Evolutionary conservation across 2,797 vertebrate species (phyloP), one percentile per base, ranked within the genome.

Genomic region (Strix occidentalis): DNA sequence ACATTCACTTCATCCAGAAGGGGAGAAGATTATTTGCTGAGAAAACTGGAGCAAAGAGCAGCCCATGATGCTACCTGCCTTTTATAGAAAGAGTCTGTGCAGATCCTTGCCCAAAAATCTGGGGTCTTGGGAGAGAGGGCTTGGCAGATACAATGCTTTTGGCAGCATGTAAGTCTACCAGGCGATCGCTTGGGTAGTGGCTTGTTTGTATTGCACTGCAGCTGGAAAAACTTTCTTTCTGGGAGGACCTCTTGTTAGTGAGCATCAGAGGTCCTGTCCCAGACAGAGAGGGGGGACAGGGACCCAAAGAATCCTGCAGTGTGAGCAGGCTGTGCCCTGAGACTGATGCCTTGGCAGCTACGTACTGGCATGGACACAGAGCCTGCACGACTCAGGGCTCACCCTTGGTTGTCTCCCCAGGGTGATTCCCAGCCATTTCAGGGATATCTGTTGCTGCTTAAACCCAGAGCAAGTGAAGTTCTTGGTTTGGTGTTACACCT

Each of bases 221-320:
- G 46, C 45, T 82, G 70, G 57, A 66, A 56, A 71, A 75, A 21
- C 1, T 2, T 84, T 25, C 48, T 81, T 77, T 25, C 60, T 28
- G n/a, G 8, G 48, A 84, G n/a, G 31, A 53, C 7, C 17, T 16
- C 37, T 66, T 80, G 28, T 45, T 25, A 46, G n/a, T 35, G 31
- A 93, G 41, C 18, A 72, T 60, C 37, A 54, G 37, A 41, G 13
- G 33, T 26, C 13, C 24, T 70, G 74, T 39, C 37, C 45, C 72
- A 82, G 50, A 61, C n/a, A 3, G 28, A n/a, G 8, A 8, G 24
- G 35, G 45, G 31, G 31, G 5, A 13, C 16, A 41, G 37, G 50
- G 29, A 48, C 61, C 6, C 0, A 0, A 56, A 2, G 4, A 58
- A 37, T 10, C 24, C 26, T 1, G 3, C 33, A 35, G 15, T 16